phyloP scores from a whole-genome alignment of 2,888 invertebrate genomes.

The Dendrolimus pini region DNA sequence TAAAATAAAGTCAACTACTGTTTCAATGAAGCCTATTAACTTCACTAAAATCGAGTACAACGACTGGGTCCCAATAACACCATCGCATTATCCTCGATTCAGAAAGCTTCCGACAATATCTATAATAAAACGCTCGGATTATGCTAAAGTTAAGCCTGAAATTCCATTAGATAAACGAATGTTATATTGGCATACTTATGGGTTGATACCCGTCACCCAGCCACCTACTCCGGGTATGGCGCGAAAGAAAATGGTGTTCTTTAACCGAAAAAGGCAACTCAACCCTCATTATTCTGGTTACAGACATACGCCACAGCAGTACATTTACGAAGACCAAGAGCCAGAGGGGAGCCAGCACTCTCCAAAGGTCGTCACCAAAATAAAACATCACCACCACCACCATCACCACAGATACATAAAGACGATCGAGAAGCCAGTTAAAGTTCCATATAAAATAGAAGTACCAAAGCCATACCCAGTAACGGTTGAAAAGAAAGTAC shows the following conservation, averaged over 20 bases:
- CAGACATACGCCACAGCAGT: conserved; percentile 35
- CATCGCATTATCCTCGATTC: conserved; percentile 47
- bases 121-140: conserved; percentile 44
- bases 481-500: conserved; percentile 58
- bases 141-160: conserved; percentile 18
- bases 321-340: conserved; percentile 37
- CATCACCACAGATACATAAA: conserved; percentile 80
- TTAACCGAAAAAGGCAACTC: conserved; percentile 42
- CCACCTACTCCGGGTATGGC: conserved; percentile 23
- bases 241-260: conserved; percentile 46
- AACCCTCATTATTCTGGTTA: conserved; percentile 49
- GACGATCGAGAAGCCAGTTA: conserved; percentile 75
- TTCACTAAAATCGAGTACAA: conserved; percentile 41
- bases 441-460: conserved; percentile 69
- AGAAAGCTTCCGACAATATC: conserved; percentile 26
- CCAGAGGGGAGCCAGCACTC: conserved; percentile 38
- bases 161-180: conserved; percentile 32
- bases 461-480: conserved; percentile 75
- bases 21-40: conserved; percentile 24
- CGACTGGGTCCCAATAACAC: conserved; percentile 67
- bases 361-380: conserved; percentile 49
- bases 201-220: conserved; percentile 44
- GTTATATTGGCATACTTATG: conserved; percentile 53
- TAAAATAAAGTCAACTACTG: conserved; percentile 41
- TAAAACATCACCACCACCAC: conserved; percentile 80